A percentile compares a stretch with the other conserved stretches of the same genome.
Evolutionary conservation across 2,113 vertebrate species (phyloP).

Genomic region (Cygnus buccinator): DNA sequence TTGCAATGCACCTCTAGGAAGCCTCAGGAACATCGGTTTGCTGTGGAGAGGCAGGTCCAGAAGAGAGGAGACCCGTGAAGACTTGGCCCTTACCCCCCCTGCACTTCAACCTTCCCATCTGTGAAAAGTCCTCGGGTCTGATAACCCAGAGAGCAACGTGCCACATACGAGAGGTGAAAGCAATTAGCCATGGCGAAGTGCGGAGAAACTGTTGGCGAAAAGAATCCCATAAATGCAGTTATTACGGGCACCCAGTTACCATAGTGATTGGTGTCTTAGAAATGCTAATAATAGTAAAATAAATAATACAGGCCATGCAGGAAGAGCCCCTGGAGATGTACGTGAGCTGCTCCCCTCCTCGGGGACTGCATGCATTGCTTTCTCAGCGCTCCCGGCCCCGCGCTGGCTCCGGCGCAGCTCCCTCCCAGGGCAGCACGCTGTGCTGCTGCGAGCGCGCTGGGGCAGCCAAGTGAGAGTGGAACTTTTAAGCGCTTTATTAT

Average conservation of each 20-base stretch:
- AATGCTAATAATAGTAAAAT: slow-evolving; percentile 72
- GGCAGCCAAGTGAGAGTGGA: slow-evolving; percentile 52
- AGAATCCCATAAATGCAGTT: background rate
- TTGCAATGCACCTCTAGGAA: background rate
- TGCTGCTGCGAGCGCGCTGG: background rate
- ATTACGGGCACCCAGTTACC: slow-evolving; percentile 59
- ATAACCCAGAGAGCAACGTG: background rate
- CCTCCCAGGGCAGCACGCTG: slow-evolving; percentile 27
- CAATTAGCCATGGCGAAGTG: background rate
- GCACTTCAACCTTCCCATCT: background rate
- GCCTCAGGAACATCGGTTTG: background rate
- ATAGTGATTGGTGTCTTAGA: slow-evolving; percentile 60
- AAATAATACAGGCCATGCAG: slow-evolving; percentile 63
- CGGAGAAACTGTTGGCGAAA: background rate
- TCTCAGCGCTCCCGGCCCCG: slow-evolving; percentile 39
- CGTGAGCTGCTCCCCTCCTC: slow-evolving; percentile 46
- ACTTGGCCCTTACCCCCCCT: background rate
- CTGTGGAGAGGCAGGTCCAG: background rate
- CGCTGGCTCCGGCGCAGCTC: slow-evolving; percentile 9
- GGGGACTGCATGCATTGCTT: slow-evolving; percentile 39
- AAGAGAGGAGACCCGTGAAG: background rate
- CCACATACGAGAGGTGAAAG: accelerated
- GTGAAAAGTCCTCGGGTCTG: background rate
- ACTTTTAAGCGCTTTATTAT: slow-evolving; percentile 60
- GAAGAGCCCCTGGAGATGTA: slow-evolving; percentile 56